Evolutionary conservation across 2,888 invertebrate genomes (phyloP), one percentile per base, ranked within the genome.

Genomic region (Heliconius sara): DNA sequence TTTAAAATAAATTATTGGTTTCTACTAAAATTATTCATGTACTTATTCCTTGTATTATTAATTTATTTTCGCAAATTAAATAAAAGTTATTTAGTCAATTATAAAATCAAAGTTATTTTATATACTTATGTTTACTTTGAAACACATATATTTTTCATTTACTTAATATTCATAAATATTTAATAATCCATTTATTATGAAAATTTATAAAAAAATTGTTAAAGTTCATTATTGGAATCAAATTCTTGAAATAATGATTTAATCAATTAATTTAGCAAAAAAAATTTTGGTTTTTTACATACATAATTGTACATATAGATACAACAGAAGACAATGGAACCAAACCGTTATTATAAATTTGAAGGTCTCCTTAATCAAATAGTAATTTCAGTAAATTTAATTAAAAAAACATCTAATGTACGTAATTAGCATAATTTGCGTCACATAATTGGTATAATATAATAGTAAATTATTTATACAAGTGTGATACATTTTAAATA

Each of bases 401-500:
- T 27, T 22, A n/a, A 47, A 43, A 70, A 52, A 71, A 71, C 47
- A 71, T 47, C 71, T 30, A 72, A 72, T 22, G 10, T 57, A 52
- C 9, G 7, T 52, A 9, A 72, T 57, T 72, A 72, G 57, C 30
- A 34, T 72, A 34, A 52, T 57, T 52, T 22, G 22, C 72, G 57
- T 72, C 72, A 72, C 13, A 1, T 52, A 47, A 57, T 52, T 72
- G 27, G 30, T 52, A 34, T 34, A 22, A 52, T 70, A 47, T 47
- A 47, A 57, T 72, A 72, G 57, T 52, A 22, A 34, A 72, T 57
- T 72, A 34, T 72, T 57, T 57, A 25, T 72, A 30, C 72, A 72
- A 72, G 72, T 72, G 72, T n/a, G 2, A 57, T 13, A 57, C 3
- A 57, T 57, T 57, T 57, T 34, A 34, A 27, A n/a, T 72, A 34